phyloP scores from a whole-genome alignment of 2,113 vertebrate species.

The Ammodytes dubius region DNA sequence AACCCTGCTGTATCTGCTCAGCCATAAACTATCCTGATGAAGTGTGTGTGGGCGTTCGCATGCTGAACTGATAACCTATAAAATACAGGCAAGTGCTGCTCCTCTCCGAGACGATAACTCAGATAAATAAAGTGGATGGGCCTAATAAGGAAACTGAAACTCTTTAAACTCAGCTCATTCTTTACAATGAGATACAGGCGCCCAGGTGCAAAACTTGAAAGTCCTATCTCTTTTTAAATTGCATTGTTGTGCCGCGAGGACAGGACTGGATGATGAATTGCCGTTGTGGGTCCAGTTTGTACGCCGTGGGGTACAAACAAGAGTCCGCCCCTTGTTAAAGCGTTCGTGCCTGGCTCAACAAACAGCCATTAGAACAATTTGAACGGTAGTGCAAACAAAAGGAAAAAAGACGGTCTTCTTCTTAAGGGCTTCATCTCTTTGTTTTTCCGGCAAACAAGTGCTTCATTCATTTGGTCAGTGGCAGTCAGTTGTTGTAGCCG shows the following conservation, averaged over 20 bases:
- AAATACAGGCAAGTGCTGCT: neutral
- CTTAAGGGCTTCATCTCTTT: constrained; percentile 1
- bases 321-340: constrained; percentile 45
- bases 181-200: neutral
- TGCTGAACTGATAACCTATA: constrained; percentile 39
- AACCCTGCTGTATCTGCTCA: constrained; percentile 17
- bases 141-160: neutral
- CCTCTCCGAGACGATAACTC: neutral
- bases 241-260: neutral
- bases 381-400: neutral
- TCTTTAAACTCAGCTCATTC: neutral
- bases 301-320: neutral
- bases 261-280: constrained; percentile 23
- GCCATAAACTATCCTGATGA: constrained; percentile 22
- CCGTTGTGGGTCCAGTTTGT: neutral
- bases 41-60: constrained; percentile 33
- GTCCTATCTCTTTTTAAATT: neutral
- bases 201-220: neutral
- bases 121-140: neutral
- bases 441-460: constrained; percentile 16
- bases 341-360: constrained; percentile 43
- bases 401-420: neutral
- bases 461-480: constrained; percentile 3
- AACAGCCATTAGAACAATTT: constrained; percentile 37
- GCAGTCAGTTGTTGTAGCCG: neutral